Conservation (phyloP, 2,797 vertebrate genomes). For the Gallinago solitaria region DNA sequence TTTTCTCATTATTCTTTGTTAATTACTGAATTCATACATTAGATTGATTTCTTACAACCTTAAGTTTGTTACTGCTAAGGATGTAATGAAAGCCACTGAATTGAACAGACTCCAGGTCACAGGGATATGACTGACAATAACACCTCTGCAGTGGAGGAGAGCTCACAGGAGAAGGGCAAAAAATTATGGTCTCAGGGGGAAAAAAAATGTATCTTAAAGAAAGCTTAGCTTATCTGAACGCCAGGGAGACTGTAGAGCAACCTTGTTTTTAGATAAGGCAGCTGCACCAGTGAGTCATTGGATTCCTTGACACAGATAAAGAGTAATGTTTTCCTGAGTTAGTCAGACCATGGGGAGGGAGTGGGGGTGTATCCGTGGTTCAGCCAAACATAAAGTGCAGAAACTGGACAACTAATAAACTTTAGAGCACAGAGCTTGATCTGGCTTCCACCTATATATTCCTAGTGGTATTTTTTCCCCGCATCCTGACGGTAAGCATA, state of each 20-base stretch:
- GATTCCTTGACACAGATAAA: background rate
- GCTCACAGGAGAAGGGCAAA: background rate
- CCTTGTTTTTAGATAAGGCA: background rate
- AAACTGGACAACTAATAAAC: background rate
- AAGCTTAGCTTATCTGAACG: background rate
- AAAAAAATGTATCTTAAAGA: background rate
- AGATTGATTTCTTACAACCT: background rate
- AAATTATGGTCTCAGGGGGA: fast-evolving
- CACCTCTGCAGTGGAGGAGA: background rate
- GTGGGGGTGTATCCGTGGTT: background rate
- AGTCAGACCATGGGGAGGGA: background rate
- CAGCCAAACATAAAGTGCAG: background rate
- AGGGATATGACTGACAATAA: background rate
- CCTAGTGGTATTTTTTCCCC: background rate
- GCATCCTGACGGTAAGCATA: fast-evolving
- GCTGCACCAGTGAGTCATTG: background rate
- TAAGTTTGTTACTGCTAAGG: background rate
- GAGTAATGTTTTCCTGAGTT: background rate
- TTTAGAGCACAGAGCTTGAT: background rate
- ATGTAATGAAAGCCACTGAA: background rate
- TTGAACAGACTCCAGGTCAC: fast-evolving
- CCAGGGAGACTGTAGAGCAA: background rate
- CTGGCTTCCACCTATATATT: fast-evolving
- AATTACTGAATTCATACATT: background rate
- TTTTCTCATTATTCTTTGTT: background rate